phyloP scores from a whole-genome alignment of 2,113 vertebrate species.

The Syrmaticus mikado region DNA sequence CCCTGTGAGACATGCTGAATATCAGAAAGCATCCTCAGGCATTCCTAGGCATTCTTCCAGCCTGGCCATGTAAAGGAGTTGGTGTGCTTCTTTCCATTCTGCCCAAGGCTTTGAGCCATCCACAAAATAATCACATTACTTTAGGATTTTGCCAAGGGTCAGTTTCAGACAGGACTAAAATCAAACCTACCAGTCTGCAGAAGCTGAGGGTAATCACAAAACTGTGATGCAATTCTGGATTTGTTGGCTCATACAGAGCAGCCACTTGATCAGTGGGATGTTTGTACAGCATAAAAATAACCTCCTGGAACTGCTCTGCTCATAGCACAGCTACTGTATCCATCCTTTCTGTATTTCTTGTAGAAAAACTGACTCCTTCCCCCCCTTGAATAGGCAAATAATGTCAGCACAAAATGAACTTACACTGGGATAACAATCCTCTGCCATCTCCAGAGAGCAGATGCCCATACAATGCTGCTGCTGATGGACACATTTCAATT shows the following conservation, averaged over 20 bases:
- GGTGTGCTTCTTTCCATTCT: background rate
- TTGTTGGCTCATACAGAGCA: background rate
- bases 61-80: background rate
- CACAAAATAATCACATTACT: background rate
- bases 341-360: background rate
- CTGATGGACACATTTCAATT: background rate
- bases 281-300: background rate
- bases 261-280: background rate
- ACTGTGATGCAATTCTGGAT: background rate
- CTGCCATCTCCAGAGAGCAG: background rate
- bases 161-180: constrained; percentile 30
- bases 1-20: background rate
- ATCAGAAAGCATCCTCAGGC: background rate
- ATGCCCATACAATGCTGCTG: rapidly evolving
- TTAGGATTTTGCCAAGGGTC: background rate
- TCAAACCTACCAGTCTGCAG: constrained; percentile 1
- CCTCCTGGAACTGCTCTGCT: background rate
- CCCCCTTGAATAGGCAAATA: background rate
- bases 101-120: background rate
- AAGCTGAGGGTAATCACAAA: background rate
- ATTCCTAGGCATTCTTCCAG: background rate
- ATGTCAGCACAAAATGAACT: background rate
- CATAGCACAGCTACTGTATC: background rate
- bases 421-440: background rate
- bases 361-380: background rate